phyloP scores from a whole-genome alignment of 2,888 invertebrate species.

The Trichogramma evanescens region DNA sequence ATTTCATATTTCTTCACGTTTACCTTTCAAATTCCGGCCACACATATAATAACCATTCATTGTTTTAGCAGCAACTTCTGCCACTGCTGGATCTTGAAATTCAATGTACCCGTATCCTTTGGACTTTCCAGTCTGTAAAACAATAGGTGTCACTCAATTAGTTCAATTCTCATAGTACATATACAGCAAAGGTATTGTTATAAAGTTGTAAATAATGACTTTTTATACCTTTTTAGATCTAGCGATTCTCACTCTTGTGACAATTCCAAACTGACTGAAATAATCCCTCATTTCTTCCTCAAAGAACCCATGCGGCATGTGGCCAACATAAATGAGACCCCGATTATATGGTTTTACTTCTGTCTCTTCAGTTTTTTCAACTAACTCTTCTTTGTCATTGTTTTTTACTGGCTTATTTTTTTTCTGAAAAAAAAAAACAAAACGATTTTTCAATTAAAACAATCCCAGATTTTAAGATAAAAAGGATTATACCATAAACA shows the following conservation, averaged over 20 bases:
- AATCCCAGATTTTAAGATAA: no score
- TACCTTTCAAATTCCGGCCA: conserved; percentile 80
- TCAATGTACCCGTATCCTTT: conserved; percentile 89
- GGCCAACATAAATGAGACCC: conserved; percentile 68
- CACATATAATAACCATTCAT: conserved; percentile 99
- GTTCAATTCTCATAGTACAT: no score
- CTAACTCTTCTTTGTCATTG: conserved; percentile 3
- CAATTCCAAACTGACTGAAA: conserved; percentile 86
- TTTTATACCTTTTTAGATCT: conserved; percentile 62
- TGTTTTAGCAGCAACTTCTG: conserved; percentile 86
- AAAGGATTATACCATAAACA: no score
- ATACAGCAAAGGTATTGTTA: background rate
- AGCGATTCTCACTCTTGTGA: conserved; percentile 70
- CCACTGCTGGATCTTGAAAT: conserved; percentile 77
- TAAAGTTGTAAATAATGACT: background rate
- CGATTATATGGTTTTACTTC: conserved; percentile 29
- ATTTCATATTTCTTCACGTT: background rate
- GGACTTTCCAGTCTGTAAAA: conserved; percentile 64
- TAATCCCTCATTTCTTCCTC: conserved; percentile 77
- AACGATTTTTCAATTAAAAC: no score
- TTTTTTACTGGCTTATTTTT: background rate
- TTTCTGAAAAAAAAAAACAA: no score
- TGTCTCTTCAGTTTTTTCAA: background rate
- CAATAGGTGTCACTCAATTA: background rate
- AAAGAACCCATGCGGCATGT: conserved; percentile 92